Conservation (phyloP, 2,113 vertebrate species). For the Sorex araneus region DNA sequence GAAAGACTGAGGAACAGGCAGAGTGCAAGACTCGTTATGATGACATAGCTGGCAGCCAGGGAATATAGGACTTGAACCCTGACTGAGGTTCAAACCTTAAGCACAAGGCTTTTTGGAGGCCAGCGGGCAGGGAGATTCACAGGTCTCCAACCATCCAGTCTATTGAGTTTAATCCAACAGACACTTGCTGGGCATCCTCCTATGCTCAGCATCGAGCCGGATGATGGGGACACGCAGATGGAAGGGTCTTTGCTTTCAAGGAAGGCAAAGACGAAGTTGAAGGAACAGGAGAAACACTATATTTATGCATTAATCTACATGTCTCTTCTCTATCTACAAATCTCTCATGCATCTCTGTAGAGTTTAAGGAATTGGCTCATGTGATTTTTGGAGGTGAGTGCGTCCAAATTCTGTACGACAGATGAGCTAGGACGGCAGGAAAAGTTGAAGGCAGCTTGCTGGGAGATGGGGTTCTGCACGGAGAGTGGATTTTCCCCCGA, state of each 20-base stretch:
- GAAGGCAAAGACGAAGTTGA: neutral
- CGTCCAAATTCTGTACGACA: neutral
- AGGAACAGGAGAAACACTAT: neutral
- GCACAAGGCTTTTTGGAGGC: neutral
- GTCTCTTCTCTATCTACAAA: neutral
- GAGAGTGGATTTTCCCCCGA: neutral
- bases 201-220: accelerated
- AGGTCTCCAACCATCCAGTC: neutral
- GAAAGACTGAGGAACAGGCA: neutral
- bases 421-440: neutral
- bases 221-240: neutral
- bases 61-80: neutral
- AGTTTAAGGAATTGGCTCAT: neutral
- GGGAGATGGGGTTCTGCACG: neutral
- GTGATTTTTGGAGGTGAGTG: neutral
- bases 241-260: neutral
- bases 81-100: neutral
- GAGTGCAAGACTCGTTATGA: neutral
- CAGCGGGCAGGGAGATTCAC: neutral
- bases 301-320: neutral
- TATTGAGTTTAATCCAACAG: neutral
- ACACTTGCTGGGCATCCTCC: neutral
- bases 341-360: too few species aligned
- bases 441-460: neutral
- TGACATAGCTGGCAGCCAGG: neutral